Base-by-base conservation (phyloP, 2,888 invertebrate species). In the Salpingus planirostris region DNA sequence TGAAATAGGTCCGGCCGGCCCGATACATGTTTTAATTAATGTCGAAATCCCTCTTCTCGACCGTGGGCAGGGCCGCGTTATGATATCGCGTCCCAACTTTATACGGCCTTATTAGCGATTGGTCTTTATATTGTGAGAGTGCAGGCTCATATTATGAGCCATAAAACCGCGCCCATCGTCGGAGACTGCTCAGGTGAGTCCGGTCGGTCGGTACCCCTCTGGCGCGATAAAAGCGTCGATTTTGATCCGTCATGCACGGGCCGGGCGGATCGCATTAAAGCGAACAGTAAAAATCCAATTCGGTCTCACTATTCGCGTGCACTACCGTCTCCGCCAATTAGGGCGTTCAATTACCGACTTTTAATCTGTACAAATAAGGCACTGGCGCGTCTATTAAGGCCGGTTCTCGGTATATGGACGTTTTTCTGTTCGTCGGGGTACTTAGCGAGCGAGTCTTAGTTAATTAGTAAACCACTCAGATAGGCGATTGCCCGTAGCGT, bases 101-200 rank as follows among this genome's bases (percentile, higher is more conserved):
- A n/a, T 55, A 59, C 55, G 48, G 50, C 49, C 55, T 56, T 61
- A 60, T 60, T 60, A 59, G 56, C 51, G 59, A 60, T 61, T 60
- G 59, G 57, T 53, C 48, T 47, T 37, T 41, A 44, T 47, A 49
- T 52, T 50, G 48, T 49, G 47, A n/a, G n/a, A 45, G 47, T 52
- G 52, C 52, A 46, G 52, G 53, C 55, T n/a, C n/a, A n/a, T n/a
- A n/a, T 55, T 56, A 56, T 49, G 55, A 52, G 56, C 57, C 44
- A 59, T 60, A 62, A 62, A 60, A 56, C 54, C 54, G 50, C 54
- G 50, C 61, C 55, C 58, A 50, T n/a, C n/a, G n/a, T n/a, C n/a
- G n/a, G n/a, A n/a, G n/a, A n/a, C n/a, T n/a, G n/a, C n/a, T n/a
- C n/a, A n/a, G n/a, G n/a, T n/a, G n/a, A n/a, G n/a, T n/a, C n/a